Evolutionary conservation across 2,797 vertebrate species (phyloP).

Genomic region (Sebastes iracundus): DNA sequence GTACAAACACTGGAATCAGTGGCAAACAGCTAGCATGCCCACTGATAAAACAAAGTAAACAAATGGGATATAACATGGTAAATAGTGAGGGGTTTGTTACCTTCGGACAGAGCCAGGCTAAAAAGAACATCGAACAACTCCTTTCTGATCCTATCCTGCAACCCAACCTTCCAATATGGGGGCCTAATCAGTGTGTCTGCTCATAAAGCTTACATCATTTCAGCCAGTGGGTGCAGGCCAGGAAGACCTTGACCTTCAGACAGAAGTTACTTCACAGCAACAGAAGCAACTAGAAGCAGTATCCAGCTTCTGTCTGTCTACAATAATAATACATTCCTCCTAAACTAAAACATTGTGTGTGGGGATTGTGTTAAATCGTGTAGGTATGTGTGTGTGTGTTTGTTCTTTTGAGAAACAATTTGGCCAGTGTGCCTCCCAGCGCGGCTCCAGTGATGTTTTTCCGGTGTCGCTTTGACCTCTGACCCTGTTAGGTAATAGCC

Average conservation of each 20-base stretch:
- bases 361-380: not conserved
- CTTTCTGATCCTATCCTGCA: not conserved
- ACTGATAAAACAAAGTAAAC: no score
- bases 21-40: no score
- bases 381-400: not conserved
- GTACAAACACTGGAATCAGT: no score
- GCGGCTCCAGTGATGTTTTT: not conserved
- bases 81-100: no score
- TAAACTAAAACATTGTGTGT: not conserved
- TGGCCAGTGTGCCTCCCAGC: not conserved
- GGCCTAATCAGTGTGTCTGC: not conserved
- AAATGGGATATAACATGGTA: no score
- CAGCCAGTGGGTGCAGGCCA: not conserved
- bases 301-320: not conserved
- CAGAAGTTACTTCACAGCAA: not conserved
- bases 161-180: not conserved
- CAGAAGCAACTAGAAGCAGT: not conserved
- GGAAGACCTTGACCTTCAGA: not conserved
- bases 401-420: not conserved
- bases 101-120: no score
- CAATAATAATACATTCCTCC: not conserved
- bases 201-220: not conserved
- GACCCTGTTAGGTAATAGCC: slow-evolving; percentile 30
- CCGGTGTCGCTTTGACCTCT: slow-evolving; percentile 11
- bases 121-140: not conserved